A percentile compares a stretch with the other conserved stretches of the same genome.
These are phyloP conservation scores for Oeneis ivallda DNA, from an alignment of 2,888 invertebrate species.

Conservation along the genomic window DNA sequence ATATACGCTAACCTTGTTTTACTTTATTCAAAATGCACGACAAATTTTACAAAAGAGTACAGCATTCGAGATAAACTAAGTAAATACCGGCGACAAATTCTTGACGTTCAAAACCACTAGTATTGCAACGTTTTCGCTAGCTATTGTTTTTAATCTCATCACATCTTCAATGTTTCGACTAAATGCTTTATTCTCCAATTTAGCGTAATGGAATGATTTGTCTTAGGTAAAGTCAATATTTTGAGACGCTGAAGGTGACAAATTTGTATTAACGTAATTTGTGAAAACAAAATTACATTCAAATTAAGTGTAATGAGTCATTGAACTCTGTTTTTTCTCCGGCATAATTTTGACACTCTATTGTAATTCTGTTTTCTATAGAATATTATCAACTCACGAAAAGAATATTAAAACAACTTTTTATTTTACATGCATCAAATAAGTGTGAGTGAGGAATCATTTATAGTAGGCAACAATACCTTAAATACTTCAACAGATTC, in stretches of 20 bases:
- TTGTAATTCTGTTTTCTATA: too few species aligned
- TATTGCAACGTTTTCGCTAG: neutral
- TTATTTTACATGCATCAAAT: slow-evolving; percentile 1
- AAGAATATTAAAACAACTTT: neutral
- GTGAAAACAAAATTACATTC: neutral
- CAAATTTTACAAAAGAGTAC: slow-evolving; percentile 24
- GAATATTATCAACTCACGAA: neutral
- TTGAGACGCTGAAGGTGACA: neutral
- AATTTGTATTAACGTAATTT: neutral
- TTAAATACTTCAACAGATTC: slow-evolving; percentile 11
- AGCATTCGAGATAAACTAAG: slow-evolving; percentile 20
- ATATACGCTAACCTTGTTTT: slow-evolving; percentile 27
- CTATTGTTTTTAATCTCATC: neutral
- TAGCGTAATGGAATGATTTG: neutral
- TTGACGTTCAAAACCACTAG: neutral
- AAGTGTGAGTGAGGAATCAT: neutral
- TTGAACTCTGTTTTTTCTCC: too few species aligned
- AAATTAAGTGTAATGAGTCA: too few species aligned
- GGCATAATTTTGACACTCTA: too few species aligned
- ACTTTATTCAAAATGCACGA: slow-evolving; percentile 26
- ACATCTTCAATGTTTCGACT: slow-evolving; percentile 2
- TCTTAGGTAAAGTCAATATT: neutral
- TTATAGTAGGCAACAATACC: neutral
- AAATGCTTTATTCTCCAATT: slow-evolving; percentile 1
- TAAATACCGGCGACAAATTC: slow-evolving; percentile 20